Percentiles rank a stretch among this genome's conserved stretches.
phyloP scores from a whole-genome alignment of 2,113 vertebrate genomes.

The Silurus glanis region DNA sequence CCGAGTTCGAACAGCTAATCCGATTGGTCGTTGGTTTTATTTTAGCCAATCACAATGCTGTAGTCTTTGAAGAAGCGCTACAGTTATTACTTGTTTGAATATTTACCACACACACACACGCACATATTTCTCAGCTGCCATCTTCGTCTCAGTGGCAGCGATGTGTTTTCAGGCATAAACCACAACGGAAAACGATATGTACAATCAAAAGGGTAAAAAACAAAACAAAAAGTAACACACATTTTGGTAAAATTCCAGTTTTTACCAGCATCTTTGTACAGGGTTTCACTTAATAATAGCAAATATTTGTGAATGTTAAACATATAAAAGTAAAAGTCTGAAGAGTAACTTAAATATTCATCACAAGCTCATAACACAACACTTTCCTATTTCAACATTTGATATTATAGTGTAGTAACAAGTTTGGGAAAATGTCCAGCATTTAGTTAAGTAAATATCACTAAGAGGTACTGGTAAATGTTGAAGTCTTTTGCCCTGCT shows the following conservation, averaged over 20 bases:
- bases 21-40: slow-evolving; percentile 49
- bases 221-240: background rate
- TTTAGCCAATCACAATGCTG: slow-evolving; percentile 53
- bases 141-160: too few species aligned
- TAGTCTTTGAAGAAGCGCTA: background rate
- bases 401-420: background rate
- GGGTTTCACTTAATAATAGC: background rate
- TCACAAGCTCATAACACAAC: slow-evolving; percentile 5
- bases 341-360: slow-evolving; percentile 32
- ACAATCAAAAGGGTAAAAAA: background rate
- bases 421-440: background rate
- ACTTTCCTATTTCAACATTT: slow-evolving; percentile 13
- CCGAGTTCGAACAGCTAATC: slow-evolving; percentile 59
- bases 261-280: background rate
- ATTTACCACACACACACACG: too few species aligned
- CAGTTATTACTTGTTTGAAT: background rate
- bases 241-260: background rate
- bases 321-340: background rate
- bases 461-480: slow-evolving; percentile 21
- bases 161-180: too few species aligned
- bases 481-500: slow-evolving; percentile 12
- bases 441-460: slow-evolving; percentile 1
- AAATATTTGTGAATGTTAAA: background rate
- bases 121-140: too few species aligned
- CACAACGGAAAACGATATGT: background rate